Evolutionary conservation across 1,140 invertebrate genomes (phyloP).

Genomic region (Drosophila arizonae): DNA sequence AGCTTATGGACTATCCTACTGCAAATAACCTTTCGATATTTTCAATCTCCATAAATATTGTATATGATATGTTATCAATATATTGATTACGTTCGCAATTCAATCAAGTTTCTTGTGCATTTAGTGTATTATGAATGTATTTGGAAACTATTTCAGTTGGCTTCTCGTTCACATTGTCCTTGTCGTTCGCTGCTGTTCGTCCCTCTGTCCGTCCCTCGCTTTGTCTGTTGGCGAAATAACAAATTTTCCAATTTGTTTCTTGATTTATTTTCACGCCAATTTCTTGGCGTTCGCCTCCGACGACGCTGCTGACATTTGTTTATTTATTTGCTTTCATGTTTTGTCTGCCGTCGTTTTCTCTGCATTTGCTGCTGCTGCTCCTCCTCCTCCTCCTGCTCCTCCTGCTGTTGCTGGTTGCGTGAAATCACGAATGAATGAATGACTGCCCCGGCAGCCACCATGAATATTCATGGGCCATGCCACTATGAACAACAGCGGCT

Average conservation of each 20-base stretch:
- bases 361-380: constrained; percentile 6
- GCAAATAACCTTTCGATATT: background rate
- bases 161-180: constrained; percentile 20
- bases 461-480: constrained; percentile 76
- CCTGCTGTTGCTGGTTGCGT: constrained; percentile 53
- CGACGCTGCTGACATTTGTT: constrained; percentile 73
- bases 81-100: background rate
- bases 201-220: constrained; percentile 28
- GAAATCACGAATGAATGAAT: constrained; percentile 81
- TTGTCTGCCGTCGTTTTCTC: constrained; percentile 65
- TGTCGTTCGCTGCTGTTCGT: background rate
- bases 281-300: constrained; percentile 66
- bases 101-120: background rate
- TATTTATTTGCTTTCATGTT: constrained; percentile 80
- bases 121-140: constrained; percentile 11
- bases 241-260: constrained; percentile 81
- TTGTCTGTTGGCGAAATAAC: constrained; percentile 63
- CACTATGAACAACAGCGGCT: constrained; percentile 52
- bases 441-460: constrained; percentile 71
- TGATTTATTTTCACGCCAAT: constrained; percentile 81
- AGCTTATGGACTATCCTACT: too few relatives aligned
- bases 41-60: background rate
- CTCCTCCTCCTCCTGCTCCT: background rate
- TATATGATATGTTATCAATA: background rate
- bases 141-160: constrained; percentile 13